phyloP scores from a whole-genome alignment of 2,113 vertebrate species.

The Neopipo cinnamomea region DNA sequence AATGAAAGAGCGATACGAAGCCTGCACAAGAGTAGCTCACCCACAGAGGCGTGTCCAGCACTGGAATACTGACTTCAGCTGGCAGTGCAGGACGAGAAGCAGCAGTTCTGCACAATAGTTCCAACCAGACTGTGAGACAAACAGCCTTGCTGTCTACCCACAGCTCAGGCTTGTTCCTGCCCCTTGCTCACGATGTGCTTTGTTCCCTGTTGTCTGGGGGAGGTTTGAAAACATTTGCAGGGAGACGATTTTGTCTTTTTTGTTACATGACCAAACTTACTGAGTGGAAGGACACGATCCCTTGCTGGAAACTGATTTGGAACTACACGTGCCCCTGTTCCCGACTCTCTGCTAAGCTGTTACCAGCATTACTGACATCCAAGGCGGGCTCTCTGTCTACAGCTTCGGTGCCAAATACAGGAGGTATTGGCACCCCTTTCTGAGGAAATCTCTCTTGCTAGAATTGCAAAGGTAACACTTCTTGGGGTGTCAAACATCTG shows the following conservation, averaged over 20 bases:
- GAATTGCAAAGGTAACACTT: neutral
- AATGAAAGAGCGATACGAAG: neutral
- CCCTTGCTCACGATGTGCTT: neutral
- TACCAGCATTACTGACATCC: neutral
- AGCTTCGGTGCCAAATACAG: rapidly evolving
- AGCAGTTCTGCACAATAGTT: neutral
- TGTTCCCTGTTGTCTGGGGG: neutral
- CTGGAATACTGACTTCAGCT: neutral
- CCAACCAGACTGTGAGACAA: neutral
- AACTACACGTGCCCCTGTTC: neutral
- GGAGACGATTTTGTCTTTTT: neutral
- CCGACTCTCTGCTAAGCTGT: neutral
- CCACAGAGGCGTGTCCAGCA: rapidly evolving
- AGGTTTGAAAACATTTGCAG: neutral
- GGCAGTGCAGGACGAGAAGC: neutral
- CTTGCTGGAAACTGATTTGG: neutral
- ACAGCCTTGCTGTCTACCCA: neutral
- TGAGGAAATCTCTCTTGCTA: neutral
- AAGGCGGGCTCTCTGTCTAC: neutral
- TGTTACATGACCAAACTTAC: neutral
- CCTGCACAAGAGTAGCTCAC: neutral
- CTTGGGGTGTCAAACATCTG: neutral
- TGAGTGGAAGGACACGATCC: neutral
- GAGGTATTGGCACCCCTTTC: neutral
- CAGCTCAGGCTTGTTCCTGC: neutral